These are phyloP conservation scores for Colinus virginianus DNA, from an alignment of 2,113 vertebrate genomes.

Conservation along the genomic window DNA sequence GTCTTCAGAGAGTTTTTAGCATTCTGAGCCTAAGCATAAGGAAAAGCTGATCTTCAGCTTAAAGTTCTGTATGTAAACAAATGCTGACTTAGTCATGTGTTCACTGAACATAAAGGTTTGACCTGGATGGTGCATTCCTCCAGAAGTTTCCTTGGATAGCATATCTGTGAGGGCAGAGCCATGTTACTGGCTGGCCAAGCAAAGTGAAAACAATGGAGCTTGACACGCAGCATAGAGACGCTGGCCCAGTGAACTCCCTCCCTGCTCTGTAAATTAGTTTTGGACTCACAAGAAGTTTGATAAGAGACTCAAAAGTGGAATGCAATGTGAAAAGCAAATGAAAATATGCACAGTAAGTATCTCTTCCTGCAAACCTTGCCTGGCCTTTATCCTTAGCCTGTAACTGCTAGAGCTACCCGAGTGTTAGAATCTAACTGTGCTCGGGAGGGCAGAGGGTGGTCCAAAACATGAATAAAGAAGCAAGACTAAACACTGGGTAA, in stretches of 20 bases:
- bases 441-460: background rate
- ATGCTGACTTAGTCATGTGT: background rate
- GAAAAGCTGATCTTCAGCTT: background rate
- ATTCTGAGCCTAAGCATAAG: background rate
- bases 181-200: background rate
- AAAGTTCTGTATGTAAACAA: background rate
- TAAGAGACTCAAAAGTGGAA: background rate
- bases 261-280: background rate
- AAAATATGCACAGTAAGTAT: background rate
- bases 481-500: background rate
- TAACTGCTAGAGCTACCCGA: background rate
- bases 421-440: background rate
- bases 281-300: background rate
- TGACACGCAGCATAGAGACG: background rate
- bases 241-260: background rate
- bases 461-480: constrained; percentile 17
- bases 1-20: background rate
- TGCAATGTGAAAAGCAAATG: background rate
- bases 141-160: background rate
- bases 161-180: background rate
- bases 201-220: background rate
- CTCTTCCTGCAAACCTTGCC: background rate
- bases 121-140: background rate
- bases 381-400: background rate
- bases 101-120: background rate